These are phyloP conservation scores for Macropis europaea DNA, from an alignment of 2,888 invertebrate species.

Conservation along the genomic window DNA sequence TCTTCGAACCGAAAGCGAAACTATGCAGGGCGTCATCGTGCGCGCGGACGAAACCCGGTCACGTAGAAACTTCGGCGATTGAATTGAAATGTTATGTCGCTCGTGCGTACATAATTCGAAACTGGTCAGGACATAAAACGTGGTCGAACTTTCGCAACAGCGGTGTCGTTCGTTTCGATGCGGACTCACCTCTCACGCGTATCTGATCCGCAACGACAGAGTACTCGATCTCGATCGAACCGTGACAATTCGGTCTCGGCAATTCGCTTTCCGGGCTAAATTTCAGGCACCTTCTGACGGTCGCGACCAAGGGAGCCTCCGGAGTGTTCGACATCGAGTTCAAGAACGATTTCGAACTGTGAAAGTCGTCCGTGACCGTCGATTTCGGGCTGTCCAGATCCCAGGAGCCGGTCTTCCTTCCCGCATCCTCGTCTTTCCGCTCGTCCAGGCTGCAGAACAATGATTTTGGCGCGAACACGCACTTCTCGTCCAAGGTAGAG, in stretches of 20 bases:
- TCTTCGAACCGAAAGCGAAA: no score
- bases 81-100: no score
- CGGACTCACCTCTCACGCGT: constrained; percentile 86
- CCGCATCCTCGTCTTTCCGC: constrained; percentile 52
- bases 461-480: constrained; percentile 44
- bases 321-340: constrained; percentile 73
- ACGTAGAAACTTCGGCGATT: no score
- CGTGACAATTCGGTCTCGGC: constrained; percentile 70
- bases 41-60: no score
- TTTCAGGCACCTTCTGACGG: constrained; percentile 76
- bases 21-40: no score
- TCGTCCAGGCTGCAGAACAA: constrained; percentile 57
- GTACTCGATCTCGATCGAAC: constrained; percentile 85
- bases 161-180: neutral
- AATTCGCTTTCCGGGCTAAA: constrained; percentile 75
- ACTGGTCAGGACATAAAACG: no score
- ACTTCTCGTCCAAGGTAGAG: constrained; percentile 63
- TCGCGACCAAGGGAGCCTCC: constrained; percentile 76
- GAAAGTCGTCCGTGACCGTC: constrained; percentile 72
- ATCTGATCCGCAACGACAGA: constrained; percentile 82
- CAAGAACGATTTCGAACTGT: constrained; percentile 73
- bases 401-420: constrained; percentile 68
- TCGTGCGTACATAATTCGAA: no score
- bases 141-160: neutral
- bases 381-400: constrained; percentile 76